Evolutionary conservation across 1,140 invertebrate genomes (phyloP).

Genomic region (Ladona fulva): DNA sequence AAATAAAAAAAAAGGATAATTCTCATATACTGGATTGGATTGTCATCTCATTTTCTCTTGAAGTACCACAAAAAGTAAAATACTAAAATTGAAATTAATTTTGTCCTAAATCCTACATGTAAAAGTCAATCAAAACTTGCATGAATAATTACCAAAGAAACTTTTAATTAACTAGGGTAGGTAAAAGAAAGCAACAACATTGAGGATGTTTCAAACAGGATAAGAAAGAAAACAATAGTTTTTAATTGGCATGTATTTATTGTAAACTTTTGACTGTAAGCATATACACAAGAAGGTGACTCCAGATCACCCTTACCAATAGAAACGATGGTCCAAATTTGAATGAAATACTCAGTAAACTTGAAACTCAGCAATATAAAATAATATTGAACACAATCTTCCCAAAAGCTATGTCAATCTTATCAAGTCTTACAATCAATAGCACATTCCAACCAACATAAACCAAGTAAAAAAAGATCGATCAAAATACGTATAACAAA

Average conservation of each 20-base stretch:
- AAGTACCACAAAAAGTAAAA: too few relatives aligned
- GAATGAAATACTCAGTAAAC: not conserved
- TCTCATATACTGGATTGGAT: too few relatives aligned
- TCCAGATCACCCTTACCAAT: not conserved
- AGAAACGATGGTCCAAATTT: constrained; percentile 1
- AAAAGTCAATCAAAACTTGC: too few relatives aligned
- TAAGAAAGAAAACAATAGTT: not conserved
- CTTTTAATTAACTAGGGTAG: too few relatives aligned
- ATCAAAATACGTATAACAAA: not conserved
- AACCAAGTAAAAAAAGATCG: not conserved
- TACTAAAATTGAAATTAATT: too few relatives aligned
- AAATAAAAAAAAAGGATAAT: too few relatives aligned
- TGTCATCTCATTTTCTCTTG: too few relatives aligned
- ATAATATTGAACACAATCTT: not conserved
- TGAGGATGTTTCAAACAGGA: too few relatives aligned
- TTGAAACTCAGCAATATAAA: constrained; percentile 2
- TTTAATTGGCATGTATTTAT: not conserved
- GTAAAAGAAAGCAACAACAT: too few relatives aligned
- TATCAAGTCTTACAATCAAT: not conserved
- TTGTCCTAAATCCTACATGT: too few relatives aligned
- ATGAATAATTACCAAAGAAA: too few relatives aligned
- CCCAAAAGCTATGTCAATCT: not conserved
- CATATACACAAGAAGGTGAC: constrained; percentile 1
- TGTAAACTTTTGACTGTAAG: not conserved
- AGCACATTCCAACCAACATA: not conserved